These are phyloP conservation scores for Diacarnus erythraeanus DNA, from an alignment of 37 sponge, comb jelly and placozoan species.

Conservation along the genomic window DNA sequence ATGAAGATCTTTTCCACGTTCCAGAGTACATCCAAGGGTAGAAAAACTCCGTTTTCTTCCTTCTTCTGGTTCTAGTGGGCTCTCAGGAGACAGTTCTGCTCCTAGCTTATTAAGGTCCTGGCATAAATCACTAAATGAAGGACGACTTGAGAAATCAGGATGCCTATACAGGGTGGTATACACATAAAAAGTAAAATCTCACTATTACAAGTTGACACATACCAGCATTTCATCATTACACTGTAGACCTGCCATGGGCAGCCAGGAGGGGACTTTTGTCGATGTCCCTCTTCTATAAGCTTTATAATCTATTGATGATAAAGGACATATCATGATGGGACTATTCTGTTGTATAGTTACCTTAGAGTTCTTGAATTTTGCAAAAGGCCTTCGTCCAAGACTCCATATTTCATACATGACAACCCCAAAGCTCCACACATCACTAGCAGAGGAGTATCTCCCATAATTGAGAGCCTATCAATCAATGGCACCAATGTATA, in stretches of 20 bases:
- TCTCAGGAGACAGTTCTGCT: background rate
- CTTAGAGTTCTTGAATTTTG: background rate
- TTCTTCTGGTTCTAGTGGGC: background rate
- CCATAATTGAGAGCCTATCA: slow-evolving; percentile 31
- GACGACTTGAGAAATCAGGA: background rate
- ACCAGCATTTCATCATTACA: slow-evolving; percentile 44
- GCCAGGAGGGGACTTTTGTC: slow-evolving; percentile 38
- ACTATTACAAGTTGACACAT: no score
- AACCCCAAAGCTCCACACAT: slow-evolving; percentile 57
- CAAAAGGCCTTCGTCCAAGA: slow-evolving; percentile 44
- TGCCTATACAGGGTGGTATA: background rate
- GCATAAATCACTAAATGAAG: background rate
- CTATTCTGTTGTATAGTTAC: background rate
- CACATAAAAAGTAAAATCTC: no score
- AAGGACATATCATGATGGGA: background rate
- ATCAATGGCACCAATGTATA: no score
- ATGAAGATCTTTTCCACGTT: background rate
- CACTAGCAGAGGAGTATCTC: slow-evolving; percentile 50
- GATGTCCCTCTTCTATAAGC: slow-evolving; percentile 20
- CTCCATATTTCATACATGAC: slow-evolving; percentile 61
- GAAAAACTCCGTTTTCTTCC: background rate
- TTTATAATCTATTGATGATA: slow-evolving; percentile 5
- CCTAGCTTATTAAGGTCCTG: background rate
- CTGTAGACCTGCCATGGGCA: slow-evolving; percentile 5
- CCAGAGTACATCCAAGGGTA: background rate